Evolutionary conservation across 2,797 vertebrate species (phyloP).

Genomic region (Tenualosa thibaudeaui): DNA sequence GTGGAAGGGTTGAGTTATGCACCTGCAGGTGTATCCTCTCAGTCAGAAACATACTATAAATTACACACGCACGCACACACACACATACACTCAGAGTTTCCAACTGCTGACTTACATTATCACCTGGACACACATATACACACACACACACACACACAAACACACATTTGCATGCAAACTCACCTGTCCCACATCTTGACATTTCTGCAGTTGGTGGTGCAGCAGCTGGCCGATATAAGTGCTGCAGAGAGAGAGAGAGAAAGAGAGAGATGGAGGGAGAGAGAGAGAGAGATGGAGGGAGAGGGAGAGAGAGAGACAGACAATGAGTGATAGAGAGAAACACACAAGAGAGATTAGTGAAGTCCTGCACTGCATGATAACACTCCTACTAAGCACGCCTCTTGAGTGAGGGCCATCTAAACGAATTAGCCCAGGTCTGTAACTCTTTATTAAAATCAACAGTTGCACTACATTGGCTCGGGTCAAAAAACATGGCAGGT

Average conservation of each 20-base stretch:
- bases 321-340: slow-evolving; percentile 25
- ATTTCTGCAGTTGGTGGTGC: slow-evolving; percentile 80
- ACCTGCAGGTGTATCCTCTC: too few species aligned
- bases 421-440: background rate
- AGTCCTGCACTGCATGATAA: background rate
- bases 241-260: slow-evolving; percentile 58
- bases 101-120: background rate
- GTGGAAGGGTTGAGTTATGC: too few species aligned
- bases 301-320: slow-evolving; percentile 24
- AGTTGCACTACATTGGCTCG: background rate
- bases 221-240: slow-evolving; percentile 79
- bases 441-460: background rate
- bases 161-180: slow-evolving; percentile 38
- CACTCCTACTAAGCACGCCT: background rate
- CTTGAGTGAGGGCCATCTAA: background rate
- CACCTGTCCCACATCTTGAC: slow-evolving; percentile 83
- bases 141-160: background rate
- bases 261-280: slow-evolving; percentile 24
- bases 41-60: background rate
- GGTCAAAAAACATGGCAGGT: background rate
- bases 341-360: background rate
- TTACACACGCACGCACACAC: slow-evolving; percentile 6
- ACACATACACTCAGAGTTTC: background rate
- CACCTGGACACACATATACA: background rate
- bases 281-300: slow-evolving; percentile 35